These are phyloP conservation scores for Oryctolagus cuniculus DNA, from an alignment of 2,113 vertebrate genomes.

Conservation along the genomic window mOryCun1.1 NC_091447.1:5442001-5442500, in stretches of 20 bases:
- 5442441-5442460: not conserved
- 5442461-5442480: not conserved
- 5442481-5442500: not conserved
- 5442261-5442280: not conserved
- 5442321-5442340: not conserved
- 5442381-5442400: not conserved
- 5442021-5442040: slow-evolving; percentile 42
- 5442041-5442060: slow-evolving; percentile 36
- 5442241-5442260: not conserved
- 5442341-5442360: not conserved
- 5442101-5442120: not conserved
- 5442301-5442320: not conserved
- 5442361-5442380: not conserved
- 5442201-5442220: not conserved
- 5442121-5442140: slow-evolving; percentile 54
- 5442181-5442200: slow-evolving; percentile 37
- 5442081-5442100: not conserved
- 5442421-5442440: not conserved
- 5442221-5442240: not conserved
- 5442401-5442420: not conserved
- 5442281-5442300: not conserved
- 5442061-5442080: slow-evolving; percentile 46
- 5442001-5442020: slow-evolving; percentile 39
- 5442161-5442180: not conserved
- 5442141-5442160: not conserved